phyloP scores from a whole-genome alignment of 2,113 vertebrate genomes.

The Nanorana parkeri region DNA sequence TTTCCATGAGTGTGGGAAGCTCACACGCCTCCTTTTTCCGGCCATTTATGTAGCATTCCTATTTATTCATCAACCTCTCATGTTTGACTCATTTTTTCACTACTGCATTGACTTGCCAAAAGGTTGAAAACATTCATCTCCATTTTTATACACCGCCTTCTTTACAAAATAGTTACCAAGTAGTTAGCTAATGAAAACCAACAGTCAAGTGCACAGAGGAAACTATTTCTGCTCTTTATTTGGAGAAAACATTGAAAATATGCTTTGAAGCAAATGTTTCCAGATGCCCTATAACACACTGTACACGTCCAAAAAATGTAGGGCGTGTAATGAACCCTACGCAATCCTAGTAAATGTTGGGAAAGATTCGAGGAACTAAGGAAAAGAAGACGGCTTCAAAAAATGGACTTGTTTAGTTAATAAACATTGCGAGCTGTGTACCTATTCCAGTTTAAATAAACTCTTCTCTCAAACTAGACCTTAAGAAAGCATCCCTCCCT shows the following conservation, averaged over 20 bases:
- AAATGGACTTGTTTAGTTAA: conserved; percentile 19
- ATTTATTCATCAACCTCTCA: no score
- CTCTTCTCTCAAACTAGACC: neutral
- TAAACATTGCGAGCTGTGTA: conserved; percentile 37
- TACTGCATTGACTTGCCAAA: neutral
- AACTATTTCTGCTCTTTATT: neutral
- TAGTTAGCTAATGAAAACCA: conserved; percentile 33
- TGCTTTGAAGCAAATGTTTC: conserved; percentile 16
- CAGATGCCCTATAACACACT: neutral
- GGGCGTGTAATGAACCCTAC: neutral
- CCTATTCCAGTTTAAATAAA: conserved; percentile 29
- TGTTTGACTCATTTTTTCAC: neutral
- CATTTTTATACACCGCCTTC: neutral
- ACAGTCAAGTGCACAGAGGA: conserved; percentile 1
- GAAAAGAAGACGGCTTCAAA: neutral
- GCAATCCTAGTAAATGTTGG: neutral
- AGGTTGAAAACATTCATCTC: no score
- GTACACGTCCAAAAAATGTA: neutral
- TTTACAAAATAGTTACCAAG: neutral
- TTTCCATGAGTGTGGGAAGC: no score
- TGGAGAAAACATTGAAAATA: conserved; percentile 1
- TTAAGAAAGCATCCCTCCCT: conserved; percentile 27
- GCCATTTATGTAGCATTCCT: no score
- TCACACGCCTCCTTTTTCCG: no score
- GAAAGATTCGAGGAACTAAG: neutral